Percentiles rank a stretch among this genome's conserved stretches.
Conservation (phyloP, 2,888 invertebrate species). For the Erynnis tages region DNA sequence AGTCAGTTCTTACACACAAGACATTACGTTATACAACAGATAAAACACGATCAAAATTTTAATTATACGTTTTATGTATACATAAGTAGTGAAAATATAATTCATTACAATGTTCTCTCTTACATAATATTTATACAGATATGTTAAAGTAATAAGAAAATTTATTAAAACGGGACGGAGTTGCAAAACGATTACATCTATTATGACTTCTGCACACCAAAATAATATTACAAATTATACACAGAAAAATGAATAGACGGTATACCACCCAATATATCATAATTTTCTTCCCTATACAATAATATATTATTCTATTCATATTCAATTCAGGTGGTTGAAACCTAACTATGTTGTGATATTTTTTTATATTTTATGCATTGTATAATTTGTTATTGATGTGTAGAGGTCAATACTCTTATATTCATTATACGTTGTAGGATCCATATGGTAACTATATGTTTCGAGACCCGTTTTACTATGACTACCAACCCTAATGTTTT, state of each 20-base stretch:
- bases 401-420: slow-evolving; percentile 41
- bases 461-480: slow-evolving; percentile 68
- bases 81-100: slow-evolving; percentile 44
- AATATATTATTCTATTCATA: too few species aligned
- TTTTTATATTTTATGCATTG: slow-evolving; percentile 19
- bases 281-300: too few species aligned
- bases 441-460: slow-evolving; percentile 76
- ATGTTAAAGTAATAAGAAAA: slow-evolving; percentile 30
- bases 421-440: slow-evolving; percentile 59
- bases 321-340: too few species aligned
- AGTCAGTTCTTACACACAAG: slow-evolving; percentile 17
- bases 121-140: slow-evolving; percentile 35
- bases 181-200: slow-evolving; percentile 34
- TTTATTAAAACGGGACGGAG: slow-evolving; percentile 42
- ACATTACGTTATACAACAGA: slow-evolving; percentile 14
- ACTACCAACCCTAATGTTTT: slow-evolving; percentile 48
- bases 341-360: too few species aligned
- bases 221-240: not conserved
- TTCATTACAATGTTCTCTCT: slow-evolving; percentile 31
- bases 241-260: slow-evolving; percentile 4
- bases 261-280: too few species aligned
- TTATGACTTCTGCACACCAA: slow-evolving; percentile 53
- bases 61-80: slow-evolving; percentile 33
- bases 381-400: slow-evolving; percentile 36
- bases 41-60: slow-evolving; percentile 11